Evolutionary conservation across 2,888 invertebrate genomes (phyloP).

Genomic region (Dryomyza anilis): DNA sequence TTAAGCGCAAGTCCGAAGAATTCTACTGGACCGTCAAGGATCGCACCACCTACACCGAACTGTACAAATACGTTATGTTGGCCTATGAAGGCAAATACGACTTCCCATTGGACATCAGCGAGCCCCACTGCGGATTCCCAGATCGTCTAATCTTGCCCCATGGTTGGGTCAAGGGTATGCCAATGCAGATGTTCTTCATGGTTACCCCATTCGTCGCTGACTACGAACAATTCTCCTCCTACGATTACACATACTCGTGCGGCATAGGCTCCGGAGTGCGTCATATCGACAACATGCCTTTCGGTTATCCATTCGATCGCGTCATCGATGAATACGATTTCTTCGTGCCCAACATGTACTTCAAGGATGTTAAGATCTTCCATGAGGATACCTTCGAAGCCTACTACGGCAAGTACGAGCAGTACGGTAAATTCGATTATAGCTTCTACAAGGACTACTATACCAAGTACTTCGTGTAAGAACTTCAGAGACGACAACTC

Average conservation of each 20-base stretch:
- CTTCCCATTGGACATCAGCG: slow-evolving; percentile 64
- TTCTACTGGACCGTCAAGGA: slow-evolving; percentile 70
- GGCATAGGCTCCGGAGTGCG: slow-evolving; percentile 65
- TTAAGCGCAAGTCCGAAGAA: slow-evolving; percentile 72
- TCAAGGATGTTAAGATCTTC: slow-evolving; percentile 70
- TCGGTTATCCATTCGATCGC: slow-evolving; percentile 77
- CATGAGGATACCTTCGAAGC: slow-evolving; percentile 64
- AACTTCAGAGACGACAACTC: not conserved
- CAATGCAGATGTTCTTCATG: slow-evolving; percentile 69
- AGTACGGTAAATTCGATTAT: slow-evolving; percentile 30
- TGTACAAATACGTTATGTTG: slow-evolving; percentile 70
- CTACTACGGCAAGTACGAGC: slow-evolving; percentile 41
- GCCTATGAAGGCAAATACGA: slow-evolving; percentile 64
- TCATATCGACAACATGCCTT: slow-evolving; percentile 67
- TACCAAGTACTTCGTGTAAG: slow-evolving; percentile 2
- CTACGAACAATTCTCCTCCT: slow-evolving; percentile 62
- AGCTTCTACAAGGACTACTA: slow-evolving; percentile 31
- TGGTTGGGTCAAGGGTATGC: slow-evolving; percentile 71
- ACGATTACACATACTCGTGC: slow-evolving; percentile 63
- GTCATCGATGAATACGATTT: slow-evolving; percentile 66
- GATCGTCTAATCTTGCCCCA: slow-evolving; percentile 73
- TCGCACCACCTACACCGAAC: slow-evolving; percentile 68
- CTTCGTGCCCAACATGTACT: slow-evolving; percentile 71
- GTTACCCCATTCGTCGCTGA: slow-evolving; percentile 66
- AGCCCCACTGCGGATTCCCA: slow-evolving; percentile 72